Base-by-base conservation (phyloP, 2,888 invertebrate genomes). In the Ochlodes sylvanus region DNA sequence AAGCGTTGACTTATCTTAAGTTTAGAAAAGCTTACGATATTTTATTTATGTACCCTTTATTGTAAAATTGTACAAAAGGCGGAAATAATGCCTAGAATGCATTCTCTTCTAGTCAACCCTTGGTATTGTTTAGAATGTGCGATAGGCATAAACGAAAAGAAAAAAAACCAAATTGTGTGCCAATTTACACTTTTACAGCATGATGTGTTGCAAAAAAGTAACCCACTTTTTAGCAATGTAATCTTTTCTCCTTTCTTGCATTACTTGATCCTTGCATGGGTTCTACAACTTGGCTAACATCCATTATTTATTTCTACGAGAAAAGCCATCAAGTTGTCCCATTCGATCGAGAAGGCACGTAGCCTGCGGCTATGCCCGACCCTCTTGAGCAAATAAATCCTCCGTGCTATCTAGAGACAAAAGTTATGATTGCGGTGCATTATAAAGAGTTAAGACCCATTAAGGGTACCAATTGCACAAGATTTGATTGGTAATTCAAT, bases 291-390 rank as follows among this genome's bases (percentile, higher is more conserved):
- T 50, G 19, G 19, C 50, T 50, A 50, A 19, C 50, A 19, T 50
- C 50, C 50, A 50, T 50, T 50, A 50, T 50, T 50, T 50, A 50
- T 19, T 50, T 50, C 19, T 50, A 19, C 19, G 50, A 50, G 50
- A 50, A 47, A 47, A 50, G 50, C 50, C 50, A 50, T 50, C 50
- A 50, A 50, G 50, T 50, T 50, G 50, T 50, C 50, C 50, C 50
- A 50, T 50, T 50, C 50, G 50, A 50, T 50, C 50, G 50, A 50
- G 50, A 50, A 19, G 19, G 17, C 50, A 50, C 50, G 50, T 50
- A 50, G 50, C 50, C 12, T 50, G 50, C 50, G 50, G 50, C 10
- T 50, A 50, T 50, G 7, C 19, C 9, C 44, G 15, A 47, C 44
- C 44, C 44, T 47, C 44, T 47, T 47, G 44, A 6, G 44, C 44